phyloP scores from a whole-genome alignment of 2,888 invertebrate species.

The Drosophila mimica region DNA sequence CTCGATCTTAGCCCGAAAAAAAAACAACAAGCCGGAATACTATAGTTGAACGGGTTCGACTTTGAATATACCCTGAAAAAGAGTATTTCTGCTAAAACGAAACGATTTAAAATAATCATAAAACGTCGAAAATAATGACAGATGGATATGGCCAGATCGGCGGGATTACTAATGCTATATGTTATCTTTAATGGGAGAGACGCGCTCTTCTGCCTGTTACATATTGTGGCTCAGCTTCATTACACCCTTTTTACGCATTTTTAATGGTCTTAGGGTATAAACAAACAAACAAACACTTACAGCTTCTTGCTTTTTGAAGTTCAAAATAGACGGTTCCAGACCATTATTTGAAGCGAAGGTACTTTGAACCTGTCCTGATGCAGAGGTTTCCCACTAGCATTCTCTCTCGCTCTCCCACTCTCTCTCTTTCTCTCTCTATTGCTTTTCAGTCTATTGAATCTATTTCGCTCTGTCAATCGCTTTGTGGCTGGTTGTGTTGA shows the following conservation, averaged over 20 bases:
- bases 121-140: background rate
- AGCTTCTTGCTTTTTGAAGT: constrained; percentile 23
- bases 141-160: background rate
- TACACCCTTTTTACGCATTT: background rate
- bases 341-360: constrained; percentile 31
- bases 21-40: background rate
- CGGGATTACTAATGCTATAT: background rate
- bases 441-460: constrained; percentile 2
- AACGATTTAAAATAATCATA: too few species aligned
- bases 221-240: background rate
- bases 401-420: background rate
- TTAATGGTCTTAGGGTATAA: constrained; percentile 7
- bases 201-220: background rate
- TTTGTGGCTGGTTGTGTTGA: constrained; percentile 65
- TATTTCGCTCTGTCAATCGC: constrained; percentile 40
- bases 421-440: background rate
- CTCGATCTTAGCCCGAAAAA: constrained; percentile 33
- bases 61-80: background rate
- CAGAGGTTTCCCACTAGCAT: constrained; percentile 19
- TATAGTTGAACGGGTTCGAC: background rate
- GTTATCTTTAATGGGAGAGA: background rate
- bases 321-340: constrained; percentile 14
- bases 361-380: constrained; percentile 33
- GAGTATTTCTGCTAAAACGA: too few species aligned
- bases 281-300: constrained; percentile 5